Base-by-base conservation (phyloP, 2,888 invertebrate genomes). In the Drosophila mulleri region DNA sequence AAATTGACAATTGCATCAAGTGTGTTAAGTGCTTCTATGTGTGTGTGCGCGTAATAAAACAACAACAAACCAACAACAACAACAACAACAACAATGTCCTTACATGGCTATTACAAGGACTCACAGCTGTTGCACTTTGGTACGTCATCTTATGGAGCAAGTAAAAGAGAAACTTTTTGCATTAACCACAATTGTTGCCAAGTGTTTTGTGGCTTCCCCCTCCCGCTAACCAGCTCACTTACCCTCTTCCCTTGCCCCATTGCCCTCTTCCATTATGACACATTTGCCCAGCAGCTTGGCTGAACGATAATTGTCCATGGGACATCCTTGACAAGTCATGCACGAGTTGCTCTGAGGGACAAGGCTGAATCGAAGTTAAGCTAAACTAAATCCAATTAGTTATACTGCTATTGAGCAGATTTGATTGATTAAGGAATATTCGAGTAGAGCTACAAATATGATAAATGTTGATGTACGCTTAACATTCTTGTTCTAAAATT, bases 1-100 rank as follows among this genome's bases (percentile, higher is more conserved):
- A 75, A 82, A 80, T 82, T 80, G 83, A 82, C 83, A 83, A 87
- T 83, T 87, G 84, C 68, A 82, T 83, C 78, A 87, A 83, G 82
- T 73, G 78, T 69, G 80, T 81, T 80, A 82, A 86, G 82, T 83
- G 45, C 45, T 45, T 45, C 26, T 26, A 6, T 26, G 26, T 26
- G 26, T 26, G 26, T 26, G 26, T 26, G 58, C 50, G 58, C 50
- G 29, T 44, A 64, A 56, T 35, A 56, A 57, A 50, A 39, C 53
- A 68, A 71, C 53, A 72, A 39, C 16, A 72, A 72, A 5, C n/a
- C n/a, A n/a, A n/a, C n/a, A 26, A 23, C 23, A 23, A 3, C 26
- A 26, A 6, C 56, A 71, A 23, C 37, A 32, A 32, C 57, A 57
- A 32, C 41, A 26, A 35, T 69, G 48, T 52, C 23, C 20, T 47